Conservation (phyloP, 2,113 vertebrate genomes). For the Morphnarchus princeps region DNA sequence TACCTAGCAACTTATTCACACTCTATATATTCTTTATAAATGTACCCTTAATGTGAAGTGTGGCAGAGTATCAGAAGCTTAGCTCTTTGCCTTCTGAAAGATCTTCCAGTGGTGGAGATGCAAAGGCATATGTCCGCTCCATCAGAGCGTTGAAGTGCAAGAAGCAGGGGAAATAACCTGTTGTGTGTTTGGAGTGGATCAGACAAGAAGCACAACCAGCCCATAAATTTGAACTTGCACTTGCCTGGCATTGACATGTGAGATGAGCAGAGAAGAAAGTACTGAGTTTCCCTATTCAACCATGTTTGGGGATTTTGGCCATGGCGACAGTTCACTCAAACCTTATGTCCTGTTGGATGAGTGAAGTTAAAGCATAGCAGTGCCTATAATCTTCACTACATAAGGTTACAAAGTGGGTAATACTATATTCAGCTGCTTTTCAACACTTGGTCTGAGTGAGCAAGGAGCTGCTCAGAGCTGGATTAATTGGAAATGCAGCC, state of each 20-base stretch:
- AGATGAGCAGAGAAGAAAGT: background rate
- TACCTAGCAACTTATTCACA: background rate
- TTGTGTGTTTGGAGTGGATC: background rate
- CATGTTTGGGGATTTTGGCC: background rate
- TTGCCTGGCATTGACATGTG: rapidly evolving
- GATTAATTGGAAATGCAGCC: background rate
- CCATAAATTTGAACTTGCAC: background rate
- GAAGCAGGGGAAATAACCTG: background rate
- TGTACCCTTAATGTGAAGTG: background rate
- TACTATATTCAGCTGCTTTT: background rate
- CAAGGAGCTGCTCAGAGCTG: background rate
- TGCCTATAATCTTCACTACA: background rate
- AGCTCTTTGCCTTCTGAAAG: background rate
- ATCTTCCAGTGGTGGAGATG: background rate
- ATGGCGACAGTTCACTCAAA: background rate
- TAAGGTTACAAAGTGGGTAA: background rate
- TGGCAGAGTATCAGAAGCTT: background rate
- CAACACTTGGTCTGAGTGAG: background rate
- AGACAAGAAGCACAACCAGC: background rate
- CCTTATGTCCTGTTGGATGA: background rate
- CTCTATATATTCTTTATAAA: background rate
- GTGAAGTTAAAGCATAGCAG: background rate
- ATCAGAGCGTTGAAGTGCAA: background rate
- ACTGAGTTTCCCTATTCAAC: background rate
- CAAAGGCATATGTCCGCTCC: background rate